Evolutionary conservation across 2,888 invertebrate species (phyloP).

Genomic region (Norana najaformis): DNA sequence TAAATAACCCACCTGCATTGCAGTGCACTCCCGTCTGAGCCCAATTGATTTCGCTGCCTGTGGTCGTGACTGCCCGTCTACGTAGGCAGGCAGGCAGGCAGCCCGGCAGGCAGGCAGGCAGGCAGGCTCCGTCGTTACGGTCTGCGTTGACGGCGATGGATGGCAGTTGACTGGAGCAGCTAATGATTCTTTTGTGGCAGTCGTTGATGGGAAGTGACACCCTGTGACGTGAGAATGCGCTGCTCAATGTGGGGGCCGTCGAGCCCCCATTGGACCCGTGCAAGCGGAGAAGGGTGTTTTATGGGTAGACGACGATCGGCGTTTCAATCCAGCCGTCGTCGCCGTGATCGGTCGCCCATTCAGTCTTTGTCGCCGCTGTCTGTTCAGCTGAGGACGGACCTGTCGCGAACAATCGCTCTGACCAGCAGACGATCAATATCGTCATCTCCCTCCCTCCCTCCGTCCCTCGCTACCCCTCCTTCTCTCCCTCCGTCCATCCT

Average conservation of each 20-base stretch:
- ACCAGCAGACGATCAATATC: neutral
- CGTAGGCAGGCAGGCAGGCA: neutral
- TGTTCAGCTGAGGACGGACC: neutral
- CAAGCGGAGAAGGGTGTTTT: neutral
- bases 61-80: neutral
- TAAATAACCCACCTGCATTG: neutral
- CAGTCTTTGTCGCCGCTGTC: neutral
- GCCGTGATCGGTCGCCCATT: neutral
- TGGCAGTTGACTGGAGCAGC: neutral
- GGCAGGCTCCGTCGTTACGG: neutral
- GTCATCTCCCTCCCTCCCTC: neutral
- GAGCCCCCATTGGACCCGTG: neutral
- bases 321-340: neutral
- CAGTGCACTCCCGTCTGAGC: neutral
- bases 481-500: neutral
- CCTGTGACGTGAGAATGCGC: neutral
- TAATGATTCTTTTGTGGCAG: neutral
- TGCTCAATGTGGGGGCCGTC: neutral
- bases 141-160: neutral
- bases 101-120: neutral
- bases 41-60: constrained; percentile 3
- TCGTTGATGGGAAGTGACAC: constrained; percentile 5
- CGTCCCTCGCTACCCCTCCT: too few relatives aligned
- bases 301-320: neutral
- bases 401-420: neutral